Evolutionary conservation across 2,888 invertebrate genomes (phyloP), one percentile per base, ranked within the genome.

Genomic region (Gnatocerus cornutus): DNA sequence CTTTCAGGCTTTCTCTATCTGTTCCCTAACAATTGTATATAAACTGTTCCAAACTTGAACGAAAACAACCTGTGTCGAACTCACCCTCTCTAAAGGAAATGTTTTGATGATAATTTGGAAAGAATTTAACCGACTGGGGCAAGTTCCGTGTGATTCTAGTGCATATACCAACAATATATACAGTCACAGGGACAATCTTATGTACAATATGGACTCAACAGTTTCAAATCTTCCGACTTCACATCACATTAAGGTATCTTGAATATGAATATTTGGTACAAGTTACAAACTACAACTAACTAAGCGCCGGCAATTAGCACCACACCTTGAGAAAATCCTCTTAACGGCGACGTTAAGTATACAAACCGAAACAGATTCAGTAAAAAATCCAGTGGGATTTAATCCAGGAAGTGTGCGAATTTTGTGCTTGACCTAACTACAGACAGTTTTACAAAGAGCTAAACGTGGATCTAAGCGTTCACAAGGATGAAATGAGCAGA

Each of bases 31-130:
- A 72, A 71, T 71, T 72, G 48, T 75, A 75, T 75, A 76, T 76
- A 79, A 79, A 78, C 77, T 78, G 78, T 79, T 74, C 76, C 77
- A 78, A 79, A 79, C 78, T 75, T 78, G 64, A 79, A 78, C 78
- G 73, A 73, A 74, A 79, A 75, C 74, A 76, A 74, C 71, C 58
- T 53, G 16, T 68, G 3, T 10, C 59, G 62, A 69, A 67, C 62
- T 68, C 59, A 37, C 59, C 59, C 45, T 13, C 12, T 53, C 13
- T 39, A n/a, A 30, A 14, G 33, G 37, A 33, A 29, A 59, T 21
- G 13, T 39, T 62, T 50, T 12, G 29, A 53, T 53, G 16, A 37
- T 5, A 45, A 56, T 33, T 41, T 30, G 14, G 27, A 46, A 45
- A 64, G 12, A 37, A 37, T 43, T 39, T 66, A 63, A 67, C 58